These are phyloP conservation scores for Laterallus jamaicensis DNA, from an alignment of 2,113 vertebrate species.

Conservation along the genomic window DNA sequence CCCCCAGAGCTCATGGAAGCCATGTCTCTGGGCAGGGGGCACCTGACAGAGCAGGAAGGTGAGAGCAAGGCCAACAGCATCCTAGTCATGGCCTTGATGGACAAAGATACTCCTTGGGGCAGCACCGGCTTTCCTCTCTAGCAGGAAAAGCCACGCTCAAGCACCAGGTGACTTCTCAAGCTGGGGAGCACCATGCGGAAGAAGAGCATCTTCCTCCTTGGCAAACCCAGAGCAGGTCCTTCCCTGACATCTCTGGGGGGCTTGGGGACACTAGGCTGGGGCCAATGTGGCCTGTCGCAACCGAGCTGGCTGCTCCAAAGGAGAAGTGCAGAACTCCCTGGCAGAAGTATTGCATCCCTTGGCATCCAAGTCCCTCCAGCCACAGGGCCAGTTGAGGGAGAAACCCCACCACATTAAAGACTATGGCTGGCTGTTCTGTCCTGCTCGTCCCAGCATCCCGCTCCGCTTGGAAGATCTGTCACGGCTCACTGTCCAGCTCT, in stretches of 20 bases:
- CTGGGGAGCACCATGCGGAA: not conserved
- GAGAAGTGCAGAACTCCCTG: not conserved
- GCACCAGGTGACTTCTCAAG: not conserved
- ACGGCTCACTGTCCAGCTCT: not conserved
- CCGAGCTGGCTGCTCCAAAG: not conserved
- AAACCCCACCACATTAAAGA: not conserved
- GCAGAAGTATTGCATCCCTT: not conserved
- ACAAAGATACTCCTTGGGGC: not conserved
- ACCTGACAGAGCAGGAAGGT: not conserved
- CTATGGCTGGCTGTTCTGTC: not conserved
- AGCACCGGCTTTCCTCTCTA: not conserved
- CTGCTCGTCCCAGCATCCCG: not conserved
- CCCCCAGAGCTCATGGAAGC: not conserved
- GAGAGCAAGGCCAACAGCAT: accelerated
- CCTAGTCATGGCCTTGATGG: not conserved
- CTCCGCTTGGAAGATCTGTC: not conserved
- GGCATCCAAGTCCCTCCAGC: not conserved
- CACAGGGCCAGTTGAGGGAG: not conserved
- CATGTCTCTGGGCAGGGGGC: too few relatives aligned
- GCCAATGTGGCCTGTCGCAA: not conserved
- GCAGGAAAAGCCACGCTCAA: not conserved
- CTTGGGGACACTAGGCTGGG: not conserved
- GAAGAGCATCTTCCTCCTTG: not conserved
- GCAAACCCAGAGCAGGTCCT: not conserved
- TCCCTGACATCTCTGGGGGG: not conserved